A percentile compares a stretch with the other conserved stretches of the same genome.
These are phyloP conservation scores for Romanogobio albipinnatus DNA, from an alignment of 2,113 vertebrate species.

Conservation along the genomic window DNA sequence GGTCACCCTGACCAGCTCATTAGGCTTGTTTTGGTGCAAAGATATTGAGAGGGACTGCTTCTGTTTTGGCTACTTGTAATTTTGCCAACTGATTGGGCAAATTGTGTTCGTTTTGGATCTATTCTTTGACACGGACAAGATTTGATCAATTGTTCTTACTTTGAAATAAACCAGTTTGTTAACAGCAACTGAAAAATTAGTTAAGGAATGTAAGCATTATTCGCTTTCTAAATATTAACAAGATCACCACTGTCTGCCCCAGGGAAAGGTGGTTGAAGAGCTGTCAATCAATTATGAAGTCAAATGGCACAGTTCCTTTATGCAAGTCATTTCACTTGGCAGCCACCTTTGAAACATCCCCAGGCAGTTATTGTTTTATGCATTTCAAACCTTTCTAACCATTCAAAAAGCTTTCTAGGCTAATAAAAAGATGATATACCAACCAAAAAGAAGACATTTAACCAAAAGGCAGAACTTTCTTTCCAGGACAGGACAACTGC, in stretches of 20 bases:
- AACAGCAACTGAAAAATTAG: no score
- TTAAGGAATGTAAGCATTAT: no score
- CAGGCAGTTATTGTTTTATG: not conserved
- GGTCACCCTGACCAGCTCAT: conserved; percentile 45
- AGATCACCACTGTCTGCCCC: not conserved
- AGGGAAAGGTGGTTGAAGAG: not conserved
- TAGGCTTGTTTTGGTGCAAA: conserved; percentile 46
- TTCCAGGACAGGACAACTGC: no score
- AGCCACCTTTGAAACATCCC: not conserved
- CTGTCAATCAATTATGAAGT: not conserved
- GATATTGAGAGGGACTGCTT: conserved; percentile 37
- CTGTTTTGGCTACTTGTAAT: conserved; percentile 19
- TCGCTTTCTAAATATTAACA: not conserved
- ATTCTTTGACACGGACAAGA: not conserved
- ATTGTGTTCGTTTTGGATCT: not conserved
- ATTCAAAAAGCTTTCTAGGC: no score
- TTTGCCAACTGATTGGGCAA: not conserved
- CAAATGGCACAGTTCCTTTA: not conserved
- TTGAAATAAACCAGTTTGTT: not conserved
- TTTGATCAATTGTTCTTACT: not conserved
- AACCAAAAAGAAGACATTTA: no score
- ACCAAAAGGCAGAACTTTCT: no score
- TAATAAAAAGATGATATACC: no score
- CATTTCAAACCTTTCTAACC: not conserved
- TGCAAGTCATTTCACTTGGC: not conserved